phyloP scores from a whole-genome alignment of 2,797 vertebrate genomes.

The Cossypha polioptera region DNA sequence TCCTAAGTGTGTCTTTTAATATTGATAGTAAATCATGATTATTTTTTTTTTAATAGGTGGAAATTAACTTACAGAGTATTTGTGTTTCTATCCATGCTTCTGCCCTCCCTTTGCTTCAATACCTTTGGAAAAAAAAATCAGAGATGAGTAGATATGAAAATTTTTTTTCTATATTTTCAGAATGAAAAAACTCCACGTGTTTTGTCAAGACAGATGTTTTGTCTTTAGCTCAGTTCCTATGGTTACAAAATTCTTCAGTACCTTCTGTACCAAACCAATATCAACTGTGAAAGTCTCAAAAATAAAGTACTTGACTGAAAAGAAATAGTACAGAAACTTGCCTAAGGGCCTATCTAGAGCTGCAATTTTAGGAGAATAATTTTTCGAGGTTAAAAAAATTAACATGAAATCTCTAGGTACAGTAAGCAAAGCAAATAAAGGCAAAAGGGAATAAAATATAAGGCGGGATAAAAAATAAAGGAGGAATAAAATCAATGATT shows the following conservation, averaged over 20 bases:
- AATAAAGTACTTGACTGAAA: neutral
- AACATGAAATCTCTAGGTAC: neutral
- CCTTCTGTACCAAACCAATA: neutral
- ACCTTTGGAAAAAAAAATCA: neutral
- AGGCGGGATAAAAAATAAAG: neutral
- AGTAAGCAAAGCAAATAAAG: neutral
- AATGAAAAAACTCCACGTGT: neutral
- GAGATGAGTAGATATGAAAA: neutral
- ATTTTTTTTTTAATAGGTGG: neutral
- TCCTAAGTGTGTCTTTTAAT: fast-evolving
- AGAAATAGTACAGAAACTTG: neutral
- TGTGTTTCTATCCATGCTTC: neutral
- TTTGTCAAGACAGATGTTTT: conserved; percentile 25
- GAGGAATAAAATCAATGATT: neutral
- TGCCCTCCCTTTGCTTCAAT: neutral
- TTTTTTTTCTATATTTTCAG: neutral
- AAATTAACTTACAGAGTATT: neutral
- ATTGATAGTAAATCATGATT: neutral
- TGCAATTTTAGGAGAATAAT: neutral
- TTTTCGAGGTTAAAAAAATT: neutral
- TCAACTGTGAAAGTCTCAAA: conserved; percentile 16
- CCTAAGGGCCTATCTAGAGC: neutral
- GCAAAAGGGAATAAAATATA: neutral
- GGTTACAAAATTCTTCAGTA: conserved; percentile 18
- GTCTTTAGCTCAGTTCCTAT: neutral